A percentile compares a stretch with the other conserved stretches of the same genome.
These are phyloP conservation scores for Synanthedon tipuliformis DNA, from an alignment of 2,888 invertebrate species.

Conservation along the genomic window DNA sequence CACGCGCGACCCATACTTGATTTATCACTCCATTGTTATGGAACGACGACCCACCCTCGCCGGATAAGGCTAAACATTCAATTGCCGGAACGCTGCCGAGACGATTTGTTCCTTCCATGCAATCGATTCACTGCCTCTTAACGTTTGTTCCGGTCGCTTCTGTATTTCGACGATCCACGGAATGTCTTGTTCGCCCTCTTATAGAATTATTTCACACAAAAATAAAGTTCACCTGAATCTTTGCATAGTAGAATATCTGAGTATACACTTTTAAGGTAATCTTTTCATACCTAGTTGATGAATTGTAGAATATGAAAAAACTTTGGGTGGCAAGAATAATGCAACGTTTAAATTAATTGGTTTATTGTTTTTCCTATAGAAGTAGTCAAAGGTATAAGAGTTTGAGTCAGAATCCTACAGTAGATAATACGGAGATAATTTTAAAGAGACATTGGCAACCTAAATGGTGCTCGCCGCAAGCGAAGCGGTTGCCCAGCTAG, in stretches of 20 bases:
- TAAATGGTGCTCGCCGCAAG: slow-evolving; percentile 45
- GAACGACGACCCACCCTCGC: slow-evolving; percentile 54
- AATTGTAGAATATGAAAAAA: too few species aligned
- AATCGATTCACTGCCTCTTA: slow-evolving; percentile 34
- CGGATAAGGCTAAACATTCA: slow-evolving; percentile 67
- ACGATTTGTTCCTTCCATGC: slow-evolving; percentile 57
- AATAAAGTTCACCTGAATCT: too few species aligned
- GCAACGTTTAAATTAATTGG: too few species aligned
- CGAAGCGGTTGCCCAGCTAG: slow-evolving; percentile 53
- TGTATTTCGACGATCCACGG: slow-evolving; percentile 9
- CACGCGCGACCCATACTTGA: slow-evolving; percentile 67
- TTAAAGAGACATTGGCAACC: slow-evolving; percentile 38
- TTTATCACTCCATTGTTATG: slow-evolving; percentile 67
- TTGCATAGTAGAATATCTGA: too few species aligned
- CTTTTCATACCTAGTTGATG: too few species aligned
- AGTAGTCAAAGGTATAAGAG: too few species aligned
- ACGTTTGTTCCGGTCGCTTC: slow-evolving; percentile 22
- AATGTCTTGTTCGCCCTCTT: too few species aligned
- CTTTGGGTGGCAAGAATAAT: too few species aligned
- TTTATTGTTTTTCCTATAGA: too few species aligned
- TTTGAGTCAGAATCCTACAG: too few species aligned
- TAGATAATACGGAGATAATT: slow-evolving; percentile 6
- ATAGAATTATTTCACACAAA: too few species aligned
- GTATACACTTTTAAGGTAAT: too few species aligned
- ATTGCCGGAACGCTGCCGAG: slow-evolving; percentile 61